Base-by-base conservation (phyloP, 2,113 vertebrate species). In the Apeltes quadracus region DNA sequence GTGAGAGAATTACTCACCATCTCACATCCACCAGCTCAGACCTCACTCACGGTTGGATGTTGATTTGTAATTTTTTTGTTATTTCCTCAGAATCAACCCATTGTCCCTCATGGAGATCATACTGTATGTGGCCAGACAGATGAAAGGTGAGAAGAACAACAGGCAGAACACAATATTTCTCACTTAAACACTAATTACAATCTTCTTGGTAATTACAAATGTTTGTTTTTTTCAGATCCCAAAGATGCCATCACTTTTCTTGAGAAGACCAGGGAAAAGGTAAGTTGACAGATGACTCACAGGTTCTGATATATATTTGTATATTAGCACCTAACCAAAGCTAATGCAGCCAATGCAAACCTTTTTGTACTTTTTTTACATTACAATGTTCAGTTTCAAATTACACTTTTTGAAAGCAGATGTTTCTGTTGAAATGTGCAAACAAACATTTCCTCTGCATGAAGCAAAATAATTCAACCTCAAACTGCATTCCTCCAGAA, bases 221-320 rank as follows among this genome's bases (percentile, higher is more conserved):
- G 54, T 22, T 51, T 48, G 16, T 48, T 63, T 64, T 73, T 69
- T 77, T 4, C 70, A 98, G 98, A 99, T 91, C 96, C 97, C 25
- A 96, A 88, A 1, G 95, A 95, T 69, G 96, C 98, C 61, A 96
- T 99, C 22, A 94, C 92, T 14, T 99, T 99, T 66, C 93, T 99
- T 63, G 98, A 99, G 81, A 99, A 99, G 91, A 99, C 97, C 41
- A 95, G 94, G 39, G 98, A 99, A 70, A 99, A 99, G 93, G 98
- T 98, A 36, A 50, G 75, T 29, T 34, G 25, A 39, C 0, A 4
- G 1, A 27, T 3, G 0, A 16, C 16, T 0, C 5, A 2, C 14
- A 13, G 18, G 4, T 32, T 44, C 16, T 25, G 1, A 34, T 34
- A 34, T 48, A 7, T 29, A n/a, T 7, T 29, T 29, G 15, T 29